A percentile compares a stretch with the other conserved stretches of the same genome.
Evolutionary conservation across 2,888 invertebrate species (phyloP).

Genomic region (Eupithecia exiguata): DNA sequence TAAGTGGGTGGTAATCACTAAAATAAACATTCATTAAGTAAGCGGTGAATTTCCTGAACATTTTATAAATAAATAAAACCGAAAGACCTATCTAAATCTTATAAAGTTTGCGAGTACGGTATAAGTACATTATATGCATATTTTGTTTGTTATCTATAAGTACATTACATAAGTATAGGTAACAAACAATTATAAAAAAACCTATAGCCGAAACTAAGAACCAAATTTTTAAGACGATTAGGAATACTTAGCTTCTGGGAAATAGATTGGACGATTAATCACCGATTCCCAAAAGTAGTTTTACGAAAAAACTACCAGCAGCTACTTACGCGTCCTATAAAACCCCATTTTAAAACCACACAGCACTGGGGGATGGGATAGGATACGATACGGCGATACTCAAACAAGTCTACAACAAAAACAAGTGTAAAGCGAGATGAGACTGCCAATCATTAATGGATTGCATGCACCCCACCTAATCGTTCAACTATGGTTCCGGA

Average conservation of each 20-base stretch:
- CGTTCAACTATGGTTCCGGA: conserved; percentile 70
- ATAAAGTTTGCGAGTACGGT: not conserved
- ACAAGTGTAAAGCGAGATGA: conserved; percentile 46
- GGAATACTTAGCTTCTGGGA: not conserved
- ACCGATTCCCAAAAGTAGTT: not conserved
- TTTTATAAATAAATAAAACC: no score
- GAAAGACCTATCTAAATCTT: no score
- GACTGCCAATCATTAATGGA: conserved; percentile 55
- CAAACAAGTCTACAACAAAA: conserved; percentile 7
- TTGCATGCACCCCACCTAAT: conserved; percentile 63
- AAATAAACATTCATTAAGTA: no score
- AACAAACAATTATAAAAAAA: not conserved
- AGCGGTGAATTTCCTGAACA: no score
- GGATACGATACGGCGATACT: not conserved
- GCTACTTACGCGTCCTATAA: not conserved
- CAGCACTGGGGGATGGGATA: not conserved
- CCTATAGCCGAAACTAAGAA: no score
- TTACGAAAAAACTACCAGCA: not conserved
- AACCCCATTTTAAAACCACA: not conserved
- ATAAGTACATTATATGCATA: no score
- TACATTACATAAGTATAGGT: not conserved
- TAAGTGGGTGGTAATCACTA: no score
- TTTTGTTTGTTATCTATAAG: no score
- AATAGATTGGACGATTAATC: not conserved
- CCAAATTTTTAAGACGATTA: not conserved